Percentiles rank a stretch among this genome's conserved stretches.
Evolutionary conservation across 2,113 vertebrate species (phyloP).

Genomic region (Psilopsiagon aurifrons): DNA sequence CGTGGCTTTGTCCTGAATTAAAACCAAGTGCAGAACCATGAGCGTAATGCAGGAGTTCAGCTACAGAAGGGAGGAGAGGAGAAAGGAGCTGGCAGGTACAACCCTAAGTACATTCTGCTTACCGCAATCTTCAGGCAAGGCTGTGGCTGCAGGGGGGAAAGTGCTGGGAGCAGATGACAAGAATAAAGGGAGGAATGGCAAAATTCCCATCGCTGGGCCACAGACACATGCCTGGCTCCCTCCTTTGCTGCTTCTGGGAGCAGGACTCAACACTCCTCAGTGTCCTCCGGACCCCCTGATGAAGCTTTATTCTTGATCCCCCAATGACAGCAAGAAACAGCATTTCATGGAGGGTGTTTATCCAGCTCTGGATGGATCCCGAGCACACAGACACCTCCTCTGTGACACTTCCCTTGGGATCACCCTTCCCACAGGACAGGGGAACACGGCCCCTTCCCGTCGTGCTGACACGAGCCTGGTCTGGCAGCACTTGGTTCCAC

Average conservation of each 20-base stretch:
- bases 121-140: not conserved
- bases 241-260: not conserved
- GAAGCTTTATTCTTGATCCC: not conserved
- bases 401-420: fast-evolving
- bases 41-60: not conserved
- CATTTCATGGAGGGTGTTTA: not conserved
- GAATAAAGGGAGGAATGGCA: not conserved
- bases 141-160: not conserved
- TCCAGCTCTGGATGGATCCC: not conserved
- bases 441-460: fast-evolving
- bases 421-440: not conserved
- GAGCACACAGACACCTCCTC: not conserved
- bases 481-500: not conserved
- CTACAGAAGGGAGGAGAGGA: not conserved
- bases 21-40: not conserved
- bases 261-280: not conserved
- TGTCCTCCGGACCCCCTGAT: not conserved
- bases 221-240: not conserved
- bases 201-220: not conserved
- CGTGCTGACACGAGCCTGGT: fast-evolving
- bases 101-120: not conserved
- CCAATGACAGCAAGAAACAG: not conserved
- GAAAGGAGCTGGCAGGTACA: not conserved
- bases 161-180: not conserved
- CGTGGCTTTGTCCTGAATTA: not conserved